Evolutionary conservation across 1,140 invertebrate genomes (phyloP).

Genomic region (Stenopsyche tienmushanensis): DNA sequence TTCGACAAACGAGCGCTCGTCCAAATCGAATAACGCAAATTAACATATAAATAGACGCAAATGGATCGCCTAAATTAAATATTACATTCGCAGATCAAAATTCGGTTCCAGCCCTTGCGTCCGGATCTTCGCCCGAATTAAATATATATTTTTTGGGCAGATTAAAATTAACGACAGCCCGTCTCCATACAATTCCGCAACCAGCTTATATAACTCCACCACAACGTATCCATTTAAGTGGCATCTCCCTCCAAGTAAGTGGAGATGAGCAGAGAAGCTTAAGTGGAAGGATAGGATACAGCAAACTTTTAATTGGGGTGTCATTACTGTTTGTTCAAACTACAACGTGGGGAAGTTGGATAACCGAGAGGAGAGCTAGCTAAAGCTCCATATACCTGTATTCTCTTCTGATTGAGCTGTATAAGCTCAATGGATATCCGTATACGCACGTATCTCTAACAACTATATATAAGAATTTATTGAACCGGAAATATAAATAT

Average conservation of each 20-base stretch:
- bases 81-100: no score
- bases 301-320: conserved; percentile 42
- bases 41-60: background rate
- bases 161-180: conserved; percentile 8
- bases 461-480: no score
- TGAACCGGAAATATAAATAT: no score
- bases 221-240: conserved; percentile 23
- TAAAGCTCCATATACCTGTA: background rate
- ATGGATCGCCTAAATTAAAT: no score
- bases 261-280: conserved; percentile 27
- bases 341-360: conserved; percentile 31
- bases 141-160: background rate
- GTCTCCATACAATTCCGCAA: background rate
- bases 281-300: conserved; percentile 31
- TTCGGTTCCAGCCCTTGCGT: no score
- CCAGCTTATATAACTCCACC: conserved; percentile 9
- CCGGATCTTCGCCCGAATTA: background rate
- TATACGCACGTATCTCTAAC: background rate
- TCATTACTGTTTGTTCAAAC: conserved; percentile 42
- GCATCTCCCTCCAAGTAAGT: conserved; percentile 10
- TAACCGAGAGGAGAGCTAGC: conserved; percentile 3
- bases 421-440: background rate
- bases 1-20: background rate
- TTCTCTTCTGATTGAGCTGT: background rate
- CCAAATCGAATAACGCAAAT: background rate